phyloP scores from a whole-genome alignment of 2,797 vertebrate genomes.

The Manis javanica region DNA sequence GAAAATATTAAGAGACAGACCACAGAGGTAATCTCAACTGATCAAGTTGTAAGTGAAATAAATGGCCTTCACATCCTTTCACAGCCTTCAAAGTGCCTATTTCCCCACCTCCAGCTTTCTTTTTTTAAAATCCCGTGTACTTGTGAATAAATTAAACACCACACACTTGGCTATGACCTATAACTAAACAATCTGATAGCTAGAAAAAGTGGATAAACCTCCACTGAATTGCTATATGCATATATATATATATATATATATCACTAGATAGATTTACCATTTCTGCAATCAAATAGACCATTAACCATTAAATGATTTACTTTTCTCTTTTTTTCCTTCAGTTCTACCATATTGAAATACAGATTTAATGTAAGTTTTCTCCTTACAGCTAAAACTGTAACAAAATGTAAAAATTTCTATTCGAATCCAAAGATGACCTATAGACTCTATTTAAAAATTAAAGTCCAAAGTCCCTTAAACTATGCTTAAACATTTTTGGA shows the following conservation, averaged over 20 bases:
- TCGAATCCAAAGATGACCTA: slow-evolving; percentile 31
- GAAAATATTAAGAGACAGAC: neutral
- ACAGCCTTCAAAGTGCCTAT: neutral
- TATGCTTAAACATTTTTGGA: slow-evolving; percentile 38
- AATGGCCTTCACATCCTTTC: neutral
- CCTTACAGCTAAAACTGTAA: slow-evolving; percentile 46
- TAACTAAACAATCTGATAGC: neutral
- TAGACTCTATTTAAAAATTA: slow-evolving; percentile 32
- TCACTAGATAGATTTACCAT: neutral
- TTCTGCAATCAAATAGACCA: neutral
- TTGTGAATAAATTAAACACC: neutral
- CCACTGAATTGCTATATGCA: neutral
- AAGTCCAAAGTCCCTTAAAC: slow-evolving; percentile 19
- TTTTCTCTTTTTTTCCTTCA: slow-evolving; percentile 5
- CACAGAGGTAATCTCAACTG: neutral
- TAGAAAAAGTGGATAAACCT: neutral
- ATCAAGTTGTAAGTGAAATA: neutral
- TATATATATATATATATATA: neutral
- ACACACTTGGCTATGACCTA: neutral
- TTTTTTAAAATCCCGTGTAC: neutral
- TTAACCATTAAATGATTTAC: slow-evolving; percentile 16
- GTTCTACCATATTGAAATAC: neutral
- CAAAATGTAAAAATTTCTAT: slow-evolving; percentile 23
- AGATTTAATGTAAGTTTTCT: neutral
- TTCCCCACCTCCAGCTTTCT: neutral